A percentile compares a stretch with the other conserved stretches of the same genome.
Evolutionary conservation across 1,140 invertebrate species (phyloP).

Genomic region (Gonatopus flavifemur): DNA sequence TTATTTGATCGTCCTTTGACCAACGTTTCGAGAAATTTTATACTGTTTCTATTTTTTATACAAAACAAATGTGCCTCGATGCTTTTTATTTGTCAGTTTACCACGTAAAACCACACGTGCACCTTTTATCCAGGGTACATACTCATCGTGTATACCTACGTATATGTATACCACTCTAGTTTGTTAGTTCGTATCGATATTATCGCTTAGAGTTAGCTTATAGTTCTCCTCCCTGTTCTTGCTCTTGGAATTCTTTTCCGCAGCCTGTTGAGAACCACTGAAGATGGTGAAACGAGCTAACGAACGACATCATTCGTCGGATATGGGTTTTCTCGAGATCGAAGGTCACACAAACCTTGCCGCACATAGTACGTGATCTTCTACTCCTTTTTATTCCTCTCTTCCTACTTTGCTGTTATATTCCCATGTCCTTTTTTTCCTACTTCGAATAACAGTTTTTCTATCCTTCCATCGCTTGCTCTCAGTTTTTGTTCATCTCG

Average conservation of each 20-base stretch:
- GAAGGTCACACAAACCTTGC: conserved; percentile 21
- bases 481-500: too few species aligned
- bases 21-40: too few species aligned
- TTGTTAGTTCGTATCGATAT: conserved; percentile 32
- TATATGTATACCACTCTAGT: too few species aligned
- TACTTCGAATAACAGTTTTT: too few species aligned
- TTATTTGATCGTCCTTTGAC: too few species aligned
- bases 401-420: not conserved
- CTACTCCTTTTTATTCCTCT: not conserved
- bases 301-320: conserved; percentile 30
- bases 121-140: too few species aligned
- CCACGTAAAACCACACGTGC: too few species aligned
- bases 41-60: too few species aligned
- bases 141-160: too few species aligned
- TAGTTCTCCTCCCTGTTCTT: too few species aligned
- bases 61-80: too few species aligned
- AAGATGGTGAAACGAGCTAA: conserved; percentile 20
- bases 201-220: conserved; percentile 17
- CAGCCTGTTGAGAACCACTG: conserved; percentile 21
- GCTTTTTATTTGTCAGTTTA: too few species aligned
- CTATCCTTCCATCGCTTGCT: not conserved
- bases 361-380: conserved; percentile 1
- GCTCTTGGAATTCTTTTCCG: conserved; percentile 25
- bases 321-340: conserved; percentile 33
- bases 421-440: not conserved